These are phyloP conservation scores for Hozukius guyotensis DNA, from an alignment of 2,797 vertebrate genomes.

Conservation along the genomic window DNA sequence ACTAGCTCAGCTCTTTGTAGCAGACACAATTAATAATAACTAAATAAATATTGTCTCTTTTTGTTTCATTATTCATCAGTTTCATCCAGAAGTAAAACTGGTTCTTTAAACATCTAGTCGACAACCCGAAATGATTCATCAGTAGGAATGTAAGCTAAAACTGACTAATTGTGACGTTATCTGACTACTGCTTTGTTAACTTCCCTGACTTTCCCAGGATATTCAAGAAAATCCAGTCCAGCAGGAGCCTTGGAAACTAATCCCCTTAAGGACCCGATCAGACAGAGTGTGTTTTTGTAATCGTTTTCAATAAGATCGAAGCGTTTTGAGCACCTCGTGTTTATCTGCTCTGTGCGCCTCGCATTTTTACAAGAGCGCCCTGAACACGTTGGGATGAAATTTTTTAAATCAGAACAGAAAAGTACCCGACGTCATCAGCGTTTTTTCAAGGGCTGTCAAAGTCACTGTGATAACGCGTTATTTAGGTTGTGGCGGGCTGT, in stretches of 20 bases:
- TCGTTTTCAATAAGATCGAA: too few species aligned
- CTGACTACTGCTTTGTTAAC: not conserved
- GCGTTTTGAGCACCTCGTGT: too few species aligned
- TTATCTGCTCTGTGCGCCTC: too few species aligned
- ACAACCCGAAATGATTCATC: not conserved
- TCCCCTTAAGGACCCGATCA: too few species aligned
- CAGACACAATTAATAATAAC: not conserved
- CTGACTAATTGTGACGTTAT: not conserved
- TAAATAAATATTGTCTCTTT: not conserved
- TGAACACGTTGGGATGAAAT: too few species aligned
- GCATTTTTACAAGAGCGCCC: too few species aligned
- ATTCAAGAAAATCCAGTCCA: not conserved
- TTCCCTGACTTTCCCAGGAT: not conserved
- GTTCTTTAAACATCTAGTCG: not conserved
- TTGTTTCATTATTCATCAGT: not conserved
- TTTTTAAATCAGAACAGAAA: too few species aligned
- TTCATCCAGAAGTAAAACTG: not conserved
- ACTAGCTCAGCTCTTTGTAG: not conserved
- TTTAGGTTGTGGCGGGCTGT: too few species aligned
- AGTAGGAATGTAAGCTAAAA: not conserved
- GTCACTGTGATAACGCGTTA: too few species aligned
- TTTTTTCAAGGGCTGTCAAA: too few species aligned
- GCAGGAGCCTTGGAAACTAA: not conserved
- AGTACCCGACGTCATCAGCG: fast-evolving
- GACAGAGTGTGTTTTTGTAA: too few species aligned